These are phyloP conservation scores for Ophioderma brevispina DNA, from an alignment of 35 echinoderm and acorn worm species.

Conservation along the genomic window DNA sequence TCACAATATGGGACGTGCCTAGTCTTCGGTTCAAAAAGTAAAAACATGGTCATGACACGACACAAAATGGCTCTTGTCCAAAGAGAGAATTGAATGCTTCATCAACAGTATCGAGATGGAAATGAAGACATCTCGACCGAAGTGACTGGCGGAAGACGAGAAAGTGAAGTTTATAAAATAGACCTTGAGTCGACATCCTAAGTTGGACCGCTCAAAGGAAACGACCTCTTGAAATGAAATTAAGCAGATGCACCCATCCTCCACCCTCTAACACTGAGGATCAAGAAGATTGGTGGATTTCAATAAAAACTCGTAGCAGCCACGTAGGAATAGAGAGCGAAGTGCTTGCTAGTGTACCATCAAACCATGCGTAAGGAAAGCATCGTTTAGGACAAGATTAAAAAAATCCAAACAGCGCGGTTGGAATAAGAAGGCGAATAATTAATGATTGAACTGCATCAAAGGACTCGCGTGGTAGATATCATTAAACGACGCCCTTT, in stretches of 20 bases:
- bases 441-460: neutral
- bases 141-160: slow-evolving; percentile 36
- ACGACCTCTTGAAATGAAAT: slow-evolving; percentile 19
- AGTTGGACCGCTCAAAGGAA: slow-evolving; percentile 30
- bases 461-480: neutral
- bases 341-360: neutral
- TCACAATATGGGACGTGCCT: neutral
- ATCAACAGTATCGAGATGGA: slow-evolving; percentile 36
- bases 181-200: slow-evolving; percentile 23
- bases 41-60: neutral
- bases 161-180: slow-evolving; percentile 50
- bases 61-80: slow-evolving; percentile 39
- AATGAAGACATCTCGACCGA: slow-evolving; percentile 54
- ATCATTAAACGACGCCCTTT: slow-evolving; percentile 29
- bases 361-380: neutral
- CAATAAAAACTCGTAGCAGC: neutral
- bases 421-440: slow-evolving; percentile 22
- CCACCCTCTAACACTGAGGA: no score
- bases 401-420: no score
- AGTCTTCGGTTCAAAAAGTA: neutral
- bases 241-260: no score
- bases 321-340: neutral
- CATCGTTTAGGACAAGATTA: neutral
- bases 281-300: neutral
- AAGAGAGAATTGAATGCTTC: neutral